A percentile compares a stretch with the other conserved stretches of the same genome.
These are phyloP conservation scores for Elanus axillaris DNA, from an alignment of 2,113 vertebrate species.

Conservation along the genomic window DNA sequence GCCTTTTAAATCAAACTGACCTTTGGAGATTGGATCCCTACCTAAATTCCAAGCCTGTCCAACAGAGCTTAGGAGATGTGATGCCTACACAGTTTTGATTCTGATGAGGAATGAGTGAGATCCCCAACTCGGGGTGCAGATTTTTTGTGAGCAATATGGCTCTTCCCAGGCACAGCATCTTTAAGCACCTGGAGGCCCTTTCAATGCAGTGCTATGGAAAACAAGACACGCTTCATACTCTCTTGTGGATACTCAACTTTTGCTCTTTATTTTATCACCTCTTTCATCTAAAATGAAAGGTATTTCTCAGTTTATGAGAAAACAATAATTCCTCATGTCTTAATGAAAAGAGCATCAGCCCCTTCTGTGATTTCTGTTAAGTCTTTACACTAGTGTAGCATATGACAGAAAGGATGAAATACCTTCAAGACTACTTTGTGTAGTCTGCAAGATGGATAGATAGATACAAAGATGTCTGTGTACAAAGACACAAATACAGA, in stretches of 20 bases:
- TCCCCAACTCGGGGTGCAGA: accelerated
- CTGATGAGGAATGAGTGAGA: accelerated
- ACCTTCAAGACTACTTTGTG: background rate
- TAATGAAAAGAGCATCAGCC: background rate
- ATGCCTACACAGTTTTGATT: background rate
- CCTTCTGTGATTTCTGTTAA: background rate
- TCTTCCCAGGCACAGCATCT: background rate
- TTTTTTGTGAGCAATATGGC: background rate
- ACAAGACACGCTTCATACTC: background rate
- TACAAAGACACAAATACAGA: background rate
- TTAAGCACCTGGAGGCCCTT: background rate
- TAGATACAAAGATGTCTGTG: background rate
- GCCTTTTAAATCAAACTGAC: background rate
- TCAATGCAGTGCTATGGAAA: accelerated
- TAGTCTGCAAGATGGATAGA: background rate
- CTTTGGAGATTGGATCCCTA: background rate
- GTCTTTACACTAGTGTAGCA: background rate
- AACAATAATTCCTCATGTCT: background rate
- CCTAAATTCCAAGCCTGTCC: background rate
- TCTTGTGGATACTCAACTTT: background rate
- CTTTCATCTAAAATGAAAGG: slow-evolving; percentile 18
- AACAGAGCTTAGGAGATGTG: background rate
- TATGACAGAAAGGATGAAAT: background rate
- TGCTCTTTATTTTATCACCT: background rate
- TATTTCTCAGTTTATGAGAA: background rate